Evolutionary conservation across 2,888 invertebrate genomes (phyloP).

Genomic region (Ditylenchus weischeri): DNA sequence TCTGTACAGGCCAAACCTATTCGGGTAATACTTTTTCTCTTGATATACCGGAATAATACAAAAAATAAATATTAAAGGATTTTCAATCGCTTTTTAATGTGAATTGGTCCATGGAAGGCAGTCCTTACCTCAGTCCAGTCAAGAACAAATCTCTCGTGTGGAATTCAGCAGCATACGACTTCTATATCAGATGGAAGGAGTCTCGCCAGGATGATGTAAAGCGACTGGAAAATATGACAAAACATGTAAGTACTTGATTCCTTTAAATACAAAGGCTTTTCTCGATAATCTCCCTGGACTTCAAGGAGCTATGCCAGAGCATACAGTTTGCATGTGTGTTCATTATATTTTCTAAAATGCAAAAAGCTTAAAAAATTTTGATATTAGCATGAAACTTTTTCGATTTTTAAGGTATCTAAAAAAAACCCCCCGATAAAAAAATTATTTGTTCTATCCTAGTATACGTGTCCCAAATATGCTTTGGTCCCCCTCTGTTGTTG

Average conservation of each 20-base stretch:
- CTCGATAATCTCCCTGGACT: no score
- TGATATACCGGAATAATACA: background rate
- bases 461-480: no score
- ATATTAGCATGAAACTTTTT: background rate
- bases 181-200: conserved; percentile 7
- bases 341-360: no score
- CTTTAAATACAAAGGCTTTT: background rate
- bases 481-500: no score
- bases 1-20: conserved; percentile 16
- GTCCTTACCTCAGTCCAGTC: conserved; percentile 8
- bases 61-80: background rate
- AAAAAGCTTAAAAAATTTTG: no score
- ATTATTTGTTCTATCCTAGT: no score
- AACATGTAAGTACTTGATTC: background rate
- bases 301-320: no score
- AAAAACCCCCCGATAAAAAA: no score
- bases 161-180: background rate
- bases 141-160: conserved; percentile 8
- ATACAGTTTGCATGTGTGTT: no score
- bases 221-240: background rate
- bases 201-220: conserved; percentile 8
- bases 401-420: no score
- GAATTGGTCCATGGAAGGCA: conserved; percentile 10
- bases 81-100: conserved; percentile 5
- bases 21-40: background rate